phyloP scores from a whole-genome alignment of 2,113 vertebrate genomes.

The Passerina amoena region DNA sequence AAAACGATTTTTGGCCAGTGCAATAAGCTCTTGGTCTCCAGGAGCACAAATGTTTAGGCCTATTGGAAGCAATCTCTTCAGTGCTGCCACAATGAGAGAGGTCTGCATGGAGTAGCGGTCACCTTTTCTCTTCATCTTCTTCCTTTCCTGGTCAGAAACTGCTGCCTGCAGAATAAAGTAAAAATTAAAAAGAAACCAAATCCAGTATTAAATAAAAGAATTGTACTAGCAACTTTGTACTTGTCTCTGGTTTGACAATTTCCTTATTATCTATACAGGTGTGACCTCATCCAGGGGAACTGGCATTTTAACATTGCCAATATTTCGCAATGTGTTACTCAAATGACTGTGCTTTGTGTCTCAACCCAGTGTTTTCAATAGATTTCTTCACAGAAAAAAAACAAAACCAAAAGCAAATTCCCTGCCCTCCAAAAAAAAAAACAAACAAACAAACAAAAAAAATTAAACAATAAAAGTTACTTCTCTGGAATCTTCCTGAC shows the following conservation, averaged over 20 bases:
- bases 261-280: not conserved
- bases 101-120: conserved; percentile 94
- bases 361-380: not conserved
- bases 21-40: conserved; percentile 94
- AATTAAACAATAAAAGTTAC: no score
- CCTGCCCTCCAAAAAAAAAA: not conserved
- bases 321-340: not conserved
- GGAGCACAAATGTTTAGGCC: conserved; percentile 94
- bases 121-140: conserved; percentile 92
- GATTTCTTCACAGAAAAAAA: no score
- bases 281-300: not conserved
- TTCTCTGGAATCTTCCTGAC: not conserved
- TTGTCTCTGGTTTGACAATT: not conserved
- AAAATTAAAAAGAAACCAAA: not conserved
- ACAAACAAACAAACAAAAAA: not conserved
- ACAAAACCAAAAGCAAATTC: not conserved
- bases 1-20: conserved; percentile 89
- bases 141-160: conserved; percentile 93
- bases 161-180: conserved; percentile 76
- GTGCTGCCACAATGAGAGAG: conserved; percentile 90
- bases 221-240: not conserved
- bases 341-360: not conserved
- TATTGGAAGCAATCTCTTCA: conserved; percentile 90
- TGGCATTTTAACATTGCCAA: not conserved
- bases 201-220: not conserved